phyloP scores from a whole-genome alignment of 2,113 vertebrate species.

The Poecile atricapillus region DNA sequence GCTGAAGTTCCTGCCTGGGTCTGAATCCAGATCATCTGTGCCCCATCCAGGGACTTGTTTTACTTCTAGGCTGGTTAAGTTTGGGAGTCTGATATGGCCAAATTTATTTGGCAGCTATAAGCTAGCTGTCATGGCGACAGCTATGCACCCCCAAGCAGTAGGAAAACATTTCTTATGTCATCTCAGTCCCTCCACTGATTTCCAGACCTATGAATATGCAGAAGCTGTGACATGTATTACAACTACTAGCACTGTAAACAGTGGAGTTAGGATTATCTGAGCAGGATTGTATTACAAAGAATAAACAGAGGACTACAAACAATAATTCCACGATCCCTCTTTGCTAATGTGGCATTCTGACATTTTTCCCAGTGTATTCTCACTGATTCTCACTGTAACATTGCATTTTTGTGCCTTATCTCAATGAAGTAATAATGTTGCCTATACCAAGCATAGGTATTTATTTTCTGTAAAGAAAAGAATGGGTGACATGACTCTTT shows the following conservation, averaged over 20 bases:
- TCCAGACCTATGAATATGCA: not conserved
- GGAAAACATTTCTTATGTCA: not conserved
- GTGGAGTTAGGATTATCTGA: not conserved
- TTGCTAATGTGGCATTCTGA: not conserved
- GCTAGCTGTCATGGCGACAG: no score
- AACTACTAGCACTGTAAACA: not conserved
- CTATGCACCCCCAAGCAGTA: fast-evolving
- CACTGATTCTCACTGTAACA: not conserved
- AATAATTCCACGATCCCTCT: not conserved
- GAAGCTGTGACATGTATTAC: not conserved
- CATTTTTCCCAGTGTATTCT: not conserved
- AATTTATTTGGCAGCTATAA: no score
- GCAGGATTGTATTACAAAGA: not conserved
- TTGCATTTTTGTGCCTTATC: not conserved
- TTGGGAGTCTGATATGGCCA: no score
- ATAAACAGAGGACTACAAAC: not conserved
- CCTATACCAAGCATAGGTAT: not conserved
- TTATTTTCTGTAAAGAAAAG: not conserved
- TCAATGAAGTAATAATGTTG: not conserved
- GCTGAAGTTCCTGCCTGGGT: no score
- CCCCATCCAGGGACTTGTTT: no score
- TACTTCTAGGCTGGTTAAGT: no score
- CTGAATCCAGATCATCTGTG: no score
- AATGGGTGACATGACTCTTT: not conserved
- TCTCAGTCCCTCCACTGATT: not conserved